Conservation (phyloP, 2,888 invertebrate genomes). For the Drosophila mimica region DNA sequence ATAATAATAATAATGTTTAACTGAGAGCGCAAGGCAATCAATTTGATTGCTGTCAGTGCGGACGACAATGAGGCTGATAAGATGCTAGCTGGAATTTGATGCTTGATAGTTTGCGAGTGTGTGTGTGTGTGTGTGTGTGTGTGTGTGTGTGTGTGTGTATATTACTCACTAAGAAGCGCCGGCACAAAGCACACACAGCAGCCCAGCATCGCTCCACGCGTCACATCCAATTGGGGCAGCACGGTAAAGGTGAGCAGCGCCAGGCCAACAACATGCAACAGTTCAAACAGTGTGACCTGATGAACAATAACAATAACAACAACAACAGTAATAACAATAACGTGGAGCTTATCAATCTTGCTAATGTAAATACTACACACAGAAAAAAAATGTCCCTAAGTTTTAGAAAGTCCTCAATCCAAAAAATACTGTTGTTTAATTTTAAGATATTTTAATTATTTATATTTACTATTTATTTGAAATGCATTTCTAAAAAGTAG, state of each 20-base stretch:
- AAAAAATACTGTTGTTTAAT: neutral
- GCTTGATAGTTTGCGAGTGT: conserved; percentile 3
- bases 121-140: conserved; percentile 2
- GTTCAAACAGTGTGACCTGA: conserved; percentile 89
- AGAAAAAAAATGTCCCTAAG: neutral
- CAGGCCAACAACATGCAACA: conserved; percentile 91
- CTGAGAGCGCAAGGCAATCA: conserved; percentile 58
- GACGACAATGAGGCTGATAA: conserved; percentile 56
- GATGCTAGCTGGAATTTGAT: conserved; percentile 32
- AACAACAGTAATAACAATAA: conserved; percentile 1
- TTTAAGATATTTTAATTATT: too few relatives aligned
- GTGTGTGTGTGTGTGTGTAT: neutral
- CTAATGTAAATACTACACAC: neutral
- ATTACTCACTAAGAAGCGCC: conserved; percentile 88
- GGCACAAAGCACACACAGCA: conserved; percentile 94
- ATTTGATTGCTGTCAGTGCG: conserved; percentile 71
- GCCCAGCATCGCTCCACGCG: conserved; percentile 93
- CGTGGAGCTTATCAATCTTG: conserved; percentile 60
- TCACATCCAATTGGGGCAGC: conserved; percentile 92
- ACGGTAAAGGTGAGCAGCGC: conserved; percentile 91
- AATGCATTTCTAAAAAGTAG: neutral
- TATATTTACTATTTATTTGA: neutral
- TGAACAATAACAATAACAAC: conserved; percentile 25
- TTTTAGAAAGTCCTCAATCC: neutral
- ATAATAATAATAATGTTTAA: conserved; percentile 9